Evolutionary conservation across 2,888 invertebrate genomes (phyloP), one percentile per base, ranked within the genome.

Genomic region (Stenurella melanura): DNA sequence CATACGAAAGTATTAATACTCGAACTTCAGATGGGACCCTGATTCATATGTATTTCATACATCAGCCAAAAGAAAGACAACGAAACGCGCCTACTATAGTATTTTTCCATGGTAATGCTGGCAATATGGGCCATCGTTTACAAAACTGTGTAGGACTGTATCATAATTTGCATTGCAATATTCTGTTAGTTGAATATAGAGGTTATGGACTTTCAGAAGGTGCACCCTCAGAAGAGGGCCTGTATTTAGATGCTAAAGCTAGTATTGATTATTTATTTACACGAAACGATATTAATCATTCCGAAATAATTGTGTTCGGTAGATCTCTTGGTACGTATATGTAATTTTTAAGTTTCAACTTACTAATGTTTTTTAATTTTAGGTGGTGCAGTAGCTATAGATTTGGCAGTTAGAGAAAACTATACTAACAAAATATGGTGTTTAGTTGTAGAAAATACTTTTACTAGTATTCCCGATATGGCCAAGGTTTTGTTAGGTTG

Each of bases 41-140:
- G 85, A 91, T 97, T 69, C 96, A 97, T 85, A 93, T 95, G 89
- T 96, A 95, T 87, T 94, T 96, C 85, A 94, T 97, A 78, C 93
- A 94, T 84, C 96, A 96, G 88, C 90, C 93, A 0, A 92, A 92
- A 77, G 92, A 93, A 63, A 92, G 93, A 79, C 93, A 93, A 83
- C 92, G 93, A 82, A 92, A 92, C 85, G 93, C 93, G 71, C 96
- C 97, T 0, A 98, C 98, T 11, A 91, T 98, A 86, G 90, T 98
- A 69, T 97, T 96, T 90, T 94, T 98, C 81, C 98, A 98, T 91
- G 98, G 98, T 7, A 98, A 98, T 92, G 98, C 98, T 71, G 98
- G 98, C 15, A 98, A 98, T 88, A 96, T 98, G 93, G 98, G 98
- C 0, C 98, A 98, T 70, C 74, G 80, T 58, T 73, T 81, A 84